Conservation (phyloP, 2,888 invertebrate species). For the Mythimna impura region DNA sequence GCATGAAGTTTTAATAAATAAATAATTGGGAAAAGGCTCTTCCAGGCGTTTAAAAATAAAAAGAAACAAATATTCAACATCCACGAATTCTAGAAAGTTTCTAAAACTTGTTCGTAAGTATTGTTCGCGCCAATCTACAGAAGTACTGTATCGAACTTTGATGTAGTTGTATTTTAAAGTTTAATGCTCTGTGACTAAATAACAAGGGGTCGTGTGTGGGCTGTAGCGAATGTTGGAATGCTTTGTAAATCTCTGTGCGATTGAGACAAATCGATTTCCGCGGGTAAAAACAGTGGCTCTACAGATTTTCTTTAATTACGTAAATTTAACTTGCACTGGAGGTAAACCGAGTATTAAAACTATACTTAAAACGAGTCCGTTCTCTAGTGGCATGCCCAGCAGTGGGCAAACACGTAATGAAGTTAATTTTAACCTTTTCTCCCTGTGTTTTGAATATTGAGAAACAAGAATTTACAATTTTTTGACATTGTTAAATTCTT, state of each 20-base stretch:
- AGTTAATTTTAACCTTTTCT: too few relatives aligned
- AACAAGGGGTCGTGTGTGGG: slow-evolving; percentile 26
- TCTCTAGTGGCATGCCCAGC: too few relatives aligned
- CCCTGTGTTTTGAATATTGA: not conserved
- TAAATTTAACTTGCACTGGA: not conserved
- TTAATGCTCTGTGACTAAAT: slow-evolving; percentile 37
- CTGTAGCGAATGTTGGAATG: slow-evolving; percentile 34
- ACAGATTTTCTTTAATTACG: not conserved
- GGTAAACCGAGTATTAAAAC: not conserved
- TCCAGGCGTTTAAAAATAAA: too few relatives aligned
- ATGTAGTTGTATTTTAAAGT: slow-evolving; percentile 25
- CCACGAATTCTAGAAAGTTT: not conserved
- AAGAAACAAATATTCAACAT: not conserved
- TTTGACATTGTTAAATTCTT: not conserved
- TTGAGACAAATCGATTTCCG: slow-evolving; percentile 24
- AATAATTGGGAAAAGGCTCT: too few relatives aligned
- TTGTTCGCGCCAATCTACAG: slow-evolving; percentile 20
- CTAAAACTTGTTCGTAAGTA: not conserved
- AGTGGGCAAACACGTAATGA: too few relatives aligned
- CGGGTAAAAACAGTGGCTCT: not conserved
- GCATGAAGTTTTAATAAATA: too few relatives aligned
- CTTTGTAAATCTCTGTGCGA: slow-evolving; percentile 25
- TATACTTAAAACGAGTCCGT: not conserved
- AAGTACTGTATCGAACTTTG: slow-evolving; percentile 30
- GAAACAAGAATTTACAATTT: not conserved